Percentiles rank a stretch among this genome's conserved stretches.
Conservation (phyloP, 1,140 invertebrate genomes). For the Platorchestia sp. region DNA sequence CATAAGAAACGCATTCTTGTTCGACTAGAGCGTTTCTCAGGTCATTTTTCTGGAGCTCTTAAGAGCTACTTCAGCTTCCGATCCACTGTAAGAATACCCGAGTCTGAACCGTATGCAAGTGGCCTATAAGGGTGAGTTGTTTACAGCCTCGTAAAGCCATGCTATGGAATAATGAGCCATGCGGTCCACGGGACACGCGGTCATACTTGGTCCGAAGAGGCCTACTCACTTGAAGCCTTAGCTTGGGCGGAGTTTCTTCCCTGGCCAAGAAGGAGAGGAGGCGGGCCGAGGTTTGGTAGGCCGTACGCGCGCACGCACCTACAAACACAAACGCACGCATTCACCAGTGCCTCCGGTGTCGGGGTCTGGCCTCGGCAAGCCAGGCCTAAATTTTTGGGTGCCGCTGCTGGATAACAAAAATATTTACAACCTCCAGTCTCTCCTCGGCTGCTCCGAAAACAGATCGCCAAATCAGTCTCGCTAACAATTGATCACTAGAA, state of each 20-base stretch:
- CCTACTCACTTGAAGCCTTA: constrained; percentile 39
- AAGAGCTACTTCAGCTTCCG: not conserved
- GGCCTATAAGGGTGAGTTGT: not conserved
- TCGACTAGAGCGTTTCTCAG: constrained; percentile 40
- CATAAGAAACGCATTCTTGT: constrained; percentile 46
- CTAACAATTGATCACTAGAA: not conserved
- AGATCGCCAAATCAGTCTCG: not conserved
- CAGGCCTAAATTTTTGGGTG: not conserved
- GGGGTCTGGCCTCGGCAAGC: not conserved
- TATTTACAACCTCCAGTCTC: not conserved
- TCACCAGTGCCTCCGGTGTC: not conserved
- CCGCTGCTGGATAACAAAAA: not conserved
- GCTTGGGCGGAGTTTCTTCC: constrained; percentile 40
- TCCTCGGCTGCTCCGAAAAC: not conserved
- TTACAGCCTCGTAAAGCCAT: not conserved
- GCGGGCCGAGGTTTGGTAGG: not conserved
- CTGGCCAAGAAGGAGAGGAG: constrained; percentile 33
- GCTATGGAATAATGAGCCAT: constrained; percentile 13
- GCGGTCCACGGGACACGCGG: constrained; percentile 19
- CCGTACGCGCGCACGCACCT: not conserved
- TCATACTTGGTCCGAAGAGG: constrained; percentile 49
- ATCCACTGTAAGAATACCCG: not conserved
- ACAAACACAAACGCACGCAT: not conserved
- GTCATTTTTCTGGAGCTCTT: not conserved
- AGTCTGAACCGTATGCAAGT: not conserved